These are phyloP conservation scores for Melanophora roralis DNA, from an alignment of 2,888 invertebrate species.

Conservation along the genomic window DNA sequence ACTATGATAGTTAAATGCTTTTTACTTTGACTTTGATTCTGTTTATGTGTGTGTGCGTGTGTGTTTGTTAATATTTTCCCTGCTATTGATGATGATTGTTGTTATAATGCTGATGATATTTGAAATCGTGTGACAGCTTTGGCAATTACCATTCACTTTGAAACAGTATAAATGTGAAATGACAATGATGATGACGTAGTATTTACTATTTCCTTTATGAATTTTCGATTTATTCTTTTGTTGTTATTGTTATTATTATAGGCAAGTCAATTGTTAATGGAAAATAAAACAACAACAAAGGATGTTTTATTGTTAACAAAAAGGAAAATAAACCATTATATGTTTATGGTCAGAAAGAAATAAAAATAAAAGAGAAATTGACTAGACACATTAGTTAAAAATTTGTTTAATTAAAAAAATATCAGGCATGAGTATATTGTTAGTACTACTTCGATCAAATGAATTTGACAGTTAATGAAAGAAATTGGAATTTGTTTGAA, in stretches of 20 bases:
- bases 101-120: slow-evolving; percentile 49
- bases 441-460: no score
- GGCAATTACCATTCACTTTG: slow-evolving; percentile 59
- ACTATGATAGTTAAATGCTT: slow-evolving; percentile 27
- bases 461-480: no score
- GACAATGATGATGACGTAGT: slow-evolving; percentile 61
- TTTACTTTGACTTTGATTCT: slow-evolving; percentile 7
- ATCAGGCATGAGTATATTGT: no score
- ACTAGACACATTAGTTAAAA: slow-evolving; percentile 42
- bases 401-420: no score
- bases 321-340: neutral
- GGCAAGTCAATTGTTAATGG: slow-evolving; percentile 52
- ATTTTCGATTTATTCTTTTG: slow-evolving; percentile 30
- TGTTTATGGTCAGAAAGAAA: neutral
- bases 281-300: slow-evolving; percentile 33
- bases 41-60: neutral
- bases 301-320: neutral
- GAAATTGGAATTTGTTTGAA: no score
- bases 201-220: slow-evolving; percentile 61
- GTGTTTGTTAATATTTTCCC: no score
- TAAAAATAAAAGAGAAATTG: slow-evolving; percentile 22
- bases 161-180: slow-evolving; percentile 56
- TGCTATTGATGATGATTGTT: slow-evolving; percentile 27
- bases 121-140: slow-evolving; percentile 61
- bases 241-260: slow-evolving; percentile 17